A percentile compares a stretch with the other conserved stretches of the same genome.
Evolutionary conservation across 2,797 vertebrate species (phyloP).

Genomic region (Acridotheres tristis): DNA sequence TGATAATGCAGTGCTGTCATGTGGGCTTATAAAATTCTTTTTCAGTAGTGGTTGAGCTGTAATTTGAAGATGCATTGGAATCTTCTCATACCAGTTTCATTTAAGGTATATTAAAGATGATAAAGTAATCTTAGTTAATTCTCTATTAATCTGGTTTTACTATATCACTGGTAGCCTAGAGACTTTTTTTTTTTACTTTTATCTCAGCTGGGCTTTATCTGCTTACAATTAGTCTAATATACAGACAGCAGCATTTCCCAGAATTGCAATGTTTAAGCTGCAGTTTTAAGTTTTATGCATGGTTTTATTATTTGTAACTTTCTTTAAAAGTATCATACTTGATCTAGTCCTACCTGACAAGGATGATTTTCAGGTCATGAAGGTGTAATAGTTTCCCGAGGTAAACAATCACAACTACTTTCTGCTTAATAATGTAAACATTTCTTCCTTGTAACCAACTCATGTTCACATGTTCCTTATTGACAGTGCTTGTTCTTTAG

Average conservation of each 20-base stretch:
- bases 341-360: background rate
- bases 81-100: background rate
- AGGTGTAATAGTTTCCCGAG: background rate
- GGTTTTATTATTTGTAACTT: background rate
- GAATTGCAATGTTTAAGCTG: background rate
- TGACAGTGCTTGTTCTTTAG: background rate
- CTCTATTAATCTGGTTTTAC: background rate
- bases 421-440: background rate
- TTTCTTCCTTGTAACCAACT: background rate
- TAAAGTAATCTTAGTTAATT: background rate
- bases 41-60: background rate
- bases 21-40: background rate
- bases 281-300: background rate
- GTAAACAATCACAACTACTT: background rate
- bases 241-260: background rate
- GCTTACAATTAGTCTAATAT: background rate
- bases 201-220: background rate
- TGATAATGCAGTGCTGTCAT: background rate
- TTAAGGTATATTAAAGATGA: background rate
- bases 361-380: background rate
- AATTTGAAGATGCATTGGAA: background rate
- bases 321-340: background rate
- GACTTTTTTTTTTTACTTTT: background rate
- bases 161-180: background rate
- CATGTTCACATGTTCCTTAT: background rate